Conservation (phyloP, 2,113 vertebrate species). For the Herpetotheres cachinnans region DNA sequence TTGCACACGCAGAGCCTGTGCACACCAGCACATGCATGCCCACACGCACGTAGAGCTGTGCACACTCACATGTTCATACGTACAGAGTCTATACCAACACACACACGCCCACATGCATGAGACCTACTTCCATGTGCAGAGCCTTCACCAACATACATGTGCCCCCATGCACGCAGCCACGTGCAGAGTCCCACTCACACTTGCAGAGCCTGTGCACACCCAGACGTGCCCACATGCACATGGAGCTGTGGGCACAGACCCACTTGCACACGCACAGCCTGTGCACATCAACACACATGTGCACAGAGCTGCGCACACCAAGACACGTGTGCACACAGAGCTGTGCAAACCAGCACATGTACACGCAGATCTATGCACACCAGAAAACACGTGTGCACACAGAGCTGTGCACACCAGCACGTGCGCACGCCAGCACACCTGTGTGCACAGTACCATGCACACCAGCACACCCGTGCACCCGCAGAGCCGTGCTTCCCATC, state of each 20-base stretch:
- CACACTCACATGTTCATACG: rapidly evolving
- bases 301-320: neutral
- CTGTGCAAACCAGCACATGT: rapidly evolving
- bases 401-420: rapidly evolving
- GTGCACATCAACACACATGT: rapidly evolving
- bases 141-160: no score
- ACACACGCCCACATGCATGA: rapidly evolving
- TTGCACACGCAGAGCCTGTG: neutral
- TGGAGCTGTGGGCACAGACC: neutral
- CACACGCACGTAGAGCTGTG: rapidly evolving
- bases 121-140: neutral
- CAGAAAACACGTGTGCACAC: neutral
- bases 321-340: rapidly evolving
- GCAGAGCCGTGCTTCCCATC: neutral
- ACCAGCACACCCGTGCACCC: rapidly evolving
- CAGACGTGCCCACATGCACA: rapidly evolving
- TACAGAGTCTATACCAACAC: neutral
- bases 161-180: neutral
- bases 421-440: neutral
- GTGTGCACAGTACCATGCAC: neutral
- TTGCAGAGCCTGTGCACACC: neutral
- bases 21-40: neutral
- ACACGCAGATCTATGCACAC: no score
- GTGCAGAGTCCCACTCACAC: neutral
- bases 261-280: neutral